Percentiles rank a stretch among this genome's conserved stretches.
Conservation (phyloP, 2,797 vertebrate species). For the Cygnus olor region DNA sequence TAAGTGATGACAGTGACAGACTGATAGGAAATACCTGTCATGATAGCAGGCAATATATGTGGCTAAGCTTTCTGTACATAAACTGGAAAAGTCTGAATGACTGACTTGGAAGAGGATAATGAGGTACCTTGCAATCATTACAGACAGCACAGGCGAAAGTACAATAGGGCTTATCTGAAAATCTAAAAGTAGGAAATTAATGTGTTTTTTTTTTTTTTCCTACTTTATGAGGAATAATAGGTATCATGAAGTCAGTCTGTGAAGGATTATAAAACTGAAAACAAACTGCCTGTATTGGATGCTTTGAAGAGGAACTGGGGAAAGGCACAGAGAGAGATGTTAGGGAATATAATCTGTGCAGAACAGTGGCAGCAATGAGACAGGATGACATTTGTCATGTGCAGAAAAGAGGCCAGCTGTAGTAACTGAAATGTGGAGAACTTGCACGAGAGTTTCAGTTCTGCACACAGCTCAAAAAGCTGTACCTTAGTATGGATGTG, state of each 20-base stretch:
- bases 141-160: conserved; percentile 42
- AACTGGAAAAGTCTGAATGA: conserved; percentile 49
- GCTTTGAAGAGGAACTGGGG: background rate
- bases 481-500: background rate
- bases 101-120: conserved; percentile 63
- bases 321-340: background rate
- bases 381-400: conserved; percentile 5
- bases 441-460: background rate
- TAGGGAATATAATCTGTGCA: conserved; percentile 29
- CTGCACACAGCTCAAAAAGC: background rate
- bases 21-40: conserved; percentile 49
- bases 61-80: conserved; percentile 19
- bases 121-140: conserved; percentile 57
- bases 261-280: conserved; percentile 50
- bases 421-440: background rate
- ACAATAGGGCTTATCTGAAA: conserved; percentile 58
- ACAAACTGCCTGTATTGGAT: conserved; percentile 32
- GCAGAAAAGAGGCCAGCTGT: conserved; percentile 11
- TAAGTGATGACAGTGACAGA: conserved; percentile 27
- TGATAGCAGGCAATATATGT: conserved; percentile 28
- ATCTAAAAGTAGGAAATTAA: conserved; percentile 59
- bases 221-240: conserved; percentile 38
- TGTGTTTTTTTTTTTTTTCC: background rate
- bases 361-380: conserved; percentile 25
- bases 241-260: background rate